Evolutionary conservation across 2,888 invertebrate species (phyloP).

Genomic region (Amblyjoppa fuscipennis): DNA sequence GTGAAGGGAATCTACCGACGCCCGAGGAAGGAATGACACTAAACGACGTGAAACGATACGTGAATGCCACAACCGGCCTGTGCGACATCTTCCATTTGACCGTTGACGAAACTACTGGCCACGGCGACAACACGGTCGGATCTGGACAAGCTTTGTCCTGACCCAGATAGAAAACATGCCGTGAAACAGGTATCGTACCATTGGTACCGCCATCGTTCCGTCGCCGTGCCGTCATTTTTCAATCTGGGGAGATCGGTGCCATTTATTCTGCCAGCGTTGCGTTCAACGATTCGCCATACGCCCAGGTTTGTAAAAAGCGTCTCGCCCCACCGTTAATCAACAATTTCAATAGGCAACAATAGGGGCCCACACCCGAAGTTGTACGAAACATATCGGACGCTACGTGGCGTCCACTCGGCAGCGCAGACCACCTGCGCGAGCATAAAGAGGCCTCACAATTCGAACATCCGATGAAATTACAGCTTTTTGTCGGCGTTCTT

Average conservation of each 20-base stretch:
- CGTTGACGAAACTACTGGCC: slow-evolving; percentile 65
- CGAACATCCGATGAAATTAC: background rate
- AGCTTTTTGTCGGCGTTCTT: background rate
- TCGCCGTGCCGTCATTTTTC: no score
- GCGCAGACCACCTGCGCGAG: background rate
- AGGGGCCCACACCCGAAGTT: background rate
- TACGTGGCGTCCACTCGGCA: background rate
- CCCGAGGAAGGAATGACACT: slow-evolving; percentile 14
- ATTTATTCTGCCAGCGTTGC: slow-evolving; percentile 79
- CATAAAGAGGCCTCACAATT: background rate
- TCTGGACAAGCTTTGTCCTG: slow-evolving; percentile 73
- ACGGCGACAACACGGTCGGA: slow-evolving; percentile 63
- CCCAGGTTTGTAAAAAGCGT: slow-evolving; percentile 73
- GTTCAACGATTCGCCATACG: slow-evolving; percentile 75
- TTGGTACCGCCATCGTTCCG: no score
- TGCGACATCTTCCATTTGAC: slow-evolving; percentile 77
- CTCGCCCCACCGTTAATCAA: background rate
- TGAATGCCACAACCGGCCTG: slow-evolving; percentile 57
- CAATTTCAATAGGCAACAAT: background rate
- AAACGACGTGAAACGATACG: slow-evolving; percentile 26
- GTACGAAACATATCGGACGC: background rate
- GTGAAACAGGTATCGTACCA: no score
- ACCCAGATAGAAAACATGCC: background rate
- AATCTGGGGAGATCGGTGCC: slow-evolving; percentile 71
- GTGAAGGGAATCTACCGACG: no score